phyloP scores from a whole-genome alignment of 2,797 vertebrate genomes.

The Poecilia picta region DNA sequence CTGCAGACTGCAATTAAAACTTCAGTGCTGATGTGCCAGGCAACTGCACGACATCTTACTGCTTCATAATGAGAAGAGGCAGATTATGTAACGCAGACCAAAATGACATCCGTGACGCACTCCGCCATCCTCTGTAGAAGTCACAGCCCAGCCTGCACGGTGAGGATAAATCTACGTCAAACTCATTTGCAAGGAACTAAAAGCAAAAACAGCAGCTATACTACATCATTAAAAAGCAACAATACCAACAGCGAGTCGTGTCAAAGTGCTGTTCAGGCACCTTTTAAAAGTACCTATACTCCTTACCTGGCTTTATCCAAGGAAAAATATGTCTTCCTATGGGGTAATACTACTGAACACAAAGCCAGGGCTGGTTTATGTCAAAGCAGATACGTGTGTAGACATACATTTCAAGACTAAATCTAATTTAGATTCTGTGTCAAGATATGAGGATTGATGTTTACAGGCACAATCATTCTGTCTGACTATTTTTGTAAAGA shows the following conservation, averaged over 20 bases:
- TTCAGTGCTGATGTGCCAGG: constrained; percentile 31
- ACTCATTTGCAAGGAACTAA: constrained; percentile 48
- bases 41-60: constrained; percentile 32
- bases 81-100: constrained; percentile 51
- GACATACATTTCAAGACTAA: not conserved
- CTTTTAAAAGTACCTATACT: not conserved
- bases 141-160: constrained; percentile 29
- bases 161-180: constrained; percentile 51
- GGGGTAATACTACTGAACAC: not conserved
- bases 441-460: not conserved
- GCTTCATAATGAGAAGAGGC: constrained; percentile 46
- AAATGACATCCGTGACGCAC: constrained; percentile 54
- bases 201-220: not conserved
- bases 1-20: constrained; percentile 32
- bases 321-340: not conserved
- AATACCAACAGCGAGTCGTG: constrained; percentile 26
- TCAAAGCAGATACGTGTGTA: not conserved
- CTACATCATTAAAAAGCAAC: constrained; percentile 23
- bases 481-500: not conserved
- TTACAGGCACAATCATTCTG: not conserved
- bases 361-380: not conserved
- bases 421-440: not conserved
- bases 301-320: not conserved
- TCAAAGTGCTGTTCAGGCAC: constrained; percentile 20
- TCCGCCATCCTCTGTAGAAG: constrained; percentile 42